Conservation (phyloP, 2,888 invertebrate genomes). For the Volucella inanis region DNA sequence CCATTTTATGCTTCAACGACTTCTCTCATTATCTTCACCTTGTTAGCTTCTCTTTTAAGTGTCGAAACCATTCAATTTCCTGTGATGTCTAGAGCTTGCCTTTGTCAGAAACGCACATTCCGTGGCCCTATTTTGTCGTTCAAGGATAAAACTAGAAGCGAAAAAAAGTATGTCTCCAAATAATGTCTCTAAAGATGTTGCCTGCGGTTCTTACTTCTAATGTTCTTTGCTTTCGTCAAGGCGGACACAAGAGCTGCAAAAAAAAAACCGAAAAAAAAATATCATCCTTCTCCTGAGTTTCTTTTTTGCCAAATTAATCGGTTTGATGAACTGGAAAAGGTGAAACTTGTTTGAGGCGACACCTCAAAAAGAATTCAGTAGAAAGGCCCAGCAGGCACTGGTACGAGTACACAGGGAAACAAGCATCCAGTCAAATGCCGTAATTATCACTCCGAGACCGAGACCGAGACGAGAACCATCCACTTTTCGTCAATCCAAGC, state of each 20-base stretch:
- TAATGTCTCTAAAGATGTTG: constrained; percentile 8
- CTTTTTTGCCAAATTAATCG: constrained; percentile 39
- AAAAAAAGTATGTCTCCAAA: background rate
- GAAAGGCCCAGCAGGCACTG: constrained; percentile 39
- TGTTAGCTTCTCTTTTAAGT: constrained; percentile 55
- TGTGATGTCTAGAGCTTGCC: constrained; percentile 13
- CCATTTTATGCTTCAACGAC: constrained; percentile 40
- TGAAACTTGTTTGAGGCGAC: constrained; percentile 56
- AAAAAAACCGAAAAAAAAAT: background rate
- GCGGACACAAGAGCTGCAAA: background rate
- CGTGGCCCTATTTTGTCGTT: constrained; percentile 22
- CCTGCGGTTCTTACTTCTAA: constrained; percentile 2
- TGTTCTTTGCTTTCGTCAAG: constrained; percentile 24
- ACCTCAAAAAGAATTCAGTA: constrained; percentile 58
- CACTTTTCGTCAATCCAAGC: background rate
- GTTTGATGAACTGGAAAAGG: constrained; percentile 70
- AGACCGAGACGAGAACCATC: constrained; percentile 1
- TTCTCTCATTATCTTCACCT: constrained; percentile 54
- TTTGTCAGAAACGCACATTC: background rate
- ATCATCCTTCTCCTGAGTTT: constrained; percentile 7
- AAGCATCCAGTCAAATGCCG: constrained; percentile 1
- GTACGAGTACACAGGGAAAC: no score
- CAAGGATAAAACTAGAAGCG: constrained; percentile 33
- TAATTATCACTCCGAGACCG: constrained; percentile 51
- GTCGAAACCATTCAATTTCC: constrained; percentile 29